Evolutionary conservation across 2,113 vertebrate genomes (phyloP).

Genomic region (Dicrurus megarhynchus): DNA sequence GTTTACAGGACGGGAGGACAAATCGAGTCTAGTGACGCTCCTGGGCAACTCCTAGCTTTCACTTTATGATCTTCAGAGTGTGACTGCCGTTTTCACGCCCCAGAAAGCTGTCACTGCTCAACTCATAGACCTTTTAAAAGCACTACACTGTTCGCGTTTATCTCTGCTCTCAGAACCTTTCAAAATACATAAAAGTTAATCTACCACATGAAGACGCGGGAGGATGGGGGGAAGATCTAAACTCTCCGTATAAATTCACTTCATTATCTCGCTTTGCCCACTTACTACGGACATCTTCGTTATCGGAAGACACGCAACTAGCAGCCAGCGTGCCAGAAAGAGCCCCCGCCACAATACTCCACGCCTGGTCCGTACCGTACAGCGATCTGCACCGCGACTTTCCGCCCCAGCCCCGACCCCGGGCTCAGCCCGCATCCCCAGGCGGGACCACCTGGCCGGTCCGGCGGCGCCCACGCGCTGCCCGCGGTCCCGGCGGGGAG

Average conservation of each 20-base stretch:
- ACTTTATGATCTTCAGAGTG: not conserved
- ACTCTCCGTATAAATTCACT: not conserved
- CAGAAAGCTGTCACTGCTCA: not conserved
- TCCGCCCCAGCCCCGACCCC: rapidly evolving
- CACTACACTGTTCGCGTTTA: not conserved
- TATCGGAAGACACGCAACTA: not conserved
- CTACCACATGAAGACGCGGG: not conserved
- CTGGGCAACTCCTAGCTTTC: not conserved
- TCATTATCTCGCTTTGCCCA: too few relatives aligned
- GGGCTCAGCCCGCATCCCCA: not conserved
- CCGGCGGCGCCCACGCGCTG: not conserved
- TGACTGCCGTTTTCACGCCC: not conserved
- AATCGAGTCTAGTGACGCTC: not conserved
- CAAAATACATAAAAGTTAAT: not conserved
- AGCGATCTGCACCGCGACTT: rapidly evolving
- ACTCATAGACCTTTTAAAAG: not conserved
- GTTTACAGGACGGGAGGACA: not conserved
- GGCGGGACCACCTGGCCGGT: not conserved
- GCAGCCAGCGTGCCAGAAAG: not conserved
- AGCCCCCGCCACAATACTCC: not conserved
- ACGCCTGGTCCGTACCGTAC: rapidly evolving
- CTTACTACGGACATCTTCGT: not conserved
- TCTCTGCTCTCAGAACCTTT: not conserved
- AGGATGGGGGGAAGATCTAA: rapidly evolving
- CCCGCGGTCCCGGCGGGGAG: not conserved